Evolutionary conservation across 2,888 invertebrate species (phyloP), one percentile per base, ranked within the genome.

Genomic region (Eupithecia tripunctaria): DNA sequence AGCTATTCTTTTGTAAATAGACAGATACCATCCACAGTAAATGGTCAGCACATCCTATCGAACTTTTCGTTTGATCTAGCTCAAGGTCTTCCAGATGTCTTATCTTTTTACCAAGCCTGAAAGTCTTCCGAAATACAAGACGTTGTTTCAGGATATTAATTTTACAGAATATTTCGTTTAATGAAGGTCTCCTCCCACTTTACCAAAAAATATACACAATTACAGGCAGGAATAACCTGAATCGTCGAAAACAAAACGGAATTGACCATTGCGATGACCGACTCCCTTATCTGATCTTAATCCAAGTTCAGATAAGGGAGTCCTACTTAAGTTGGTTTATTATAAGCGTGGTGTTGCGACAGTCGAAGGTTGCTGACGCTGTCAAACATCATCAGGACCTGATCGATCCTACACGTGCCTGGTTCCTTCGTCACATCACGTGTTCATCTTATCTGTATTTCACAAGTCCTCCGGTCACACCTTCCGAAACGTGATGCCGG

Each of bases 401-500:
- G 62, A 18, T 2, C 8, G 15, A 62, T 32, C 10, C n/a, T 63
- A 29, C 62, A 63, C 62, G 62, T n/a, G 36, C n/a, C 25, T 56
- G 56, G 14, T 25, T 12, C 12, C 56, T 14, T 56, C 56, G 60
- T 60, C 60, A 63, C 63, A 38, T 64, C 60, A 63, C 63, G 64
- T 64, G 36, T 38, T 10, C 25, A 36, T 64, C 38, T 21, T 21
- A 73, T 72, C 70, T 41, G 25, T 60, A 43, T 77, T 73, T 60
- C 73, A 21, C 65, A 75, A 77, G 41, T 47, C 21, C 56, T 5
- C 56, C 29, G 56, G 60, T 64, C 63, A 65, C 72, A 72, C 67
- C 75, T 47, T 14, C 69, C 14, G 12, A 29, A 21, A 71, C 60
- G 67, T 71, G 70, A 25, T 21, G 66, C 47, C 14, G 41, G 12